Conservation (phyloP, 2,888 invertebrate species). For the Diaprepes abbreviatus region DNA sequence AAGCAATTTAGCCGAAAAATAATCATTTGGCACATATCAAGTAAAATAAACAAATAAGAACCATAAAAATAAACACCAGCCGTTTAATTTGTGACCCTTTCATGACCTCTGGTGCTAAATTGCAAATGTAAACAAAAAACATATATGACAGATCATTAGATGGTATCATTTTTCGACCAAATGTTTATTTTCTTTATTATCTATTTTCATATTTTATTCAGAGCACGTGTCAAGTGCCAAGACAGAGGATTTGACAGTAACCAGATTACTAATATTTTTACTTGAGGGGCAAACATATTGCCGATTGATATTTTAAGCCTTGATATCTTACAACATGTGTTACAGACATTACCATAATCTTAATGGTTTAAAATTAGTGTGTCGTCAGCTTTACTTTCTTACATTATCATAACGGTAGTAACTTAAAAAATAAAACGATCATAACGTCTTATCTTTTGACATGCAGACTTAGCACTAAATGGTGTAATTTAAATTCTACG, state of each 20-base stretch:
- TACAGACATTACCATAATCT: slow-evolving; percentile 46
- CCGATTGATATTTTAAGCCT: slow-evolving; percentile 44
- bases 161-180: slow-evolving; percentile 33
- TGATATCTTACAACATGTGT: slow-evolving; percentile 40
- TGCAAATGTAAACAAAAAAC: neutral
- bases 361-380: slow-evolving; percentile 49
- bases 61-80: no score
- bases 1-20: no score
- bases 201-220: slow-evolving; percentile 26
- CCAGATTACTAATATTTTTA: slow-evolving; percentile 32
- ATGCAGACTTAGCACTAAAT: slow-evolving; percentile 24
- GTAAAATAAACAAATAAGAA: no score
- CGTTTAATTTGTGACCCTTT: neutral
- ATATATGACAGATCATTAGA: slow-evolving; percentile 11
- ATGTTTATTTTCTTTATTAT: slow-evolving; percentile 34
- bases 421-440: slow-evolving; percentile 37
- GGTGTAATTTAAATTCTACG: slow-evolving; percentile 23
- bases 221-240: slow-evolving; percentile 33
- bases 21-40: no score
- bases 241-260: slow-evolving; percentile 36
- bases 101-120: neutral
- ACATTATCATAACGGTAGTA: slow-evolving; percentile 39
- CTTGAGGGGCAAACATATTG: slow-evolving; percentile 32
- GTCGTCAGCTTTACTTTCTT: slow-evolving; percentile 36
- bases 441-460: slow-evolving; percentile 23